A percentile compares a stretch with the other conserved stretches of the same genome.
phyloP scores from a whole-genome alignment of 2,888 invertebrate species.

The Athalia circularis region DNA sequence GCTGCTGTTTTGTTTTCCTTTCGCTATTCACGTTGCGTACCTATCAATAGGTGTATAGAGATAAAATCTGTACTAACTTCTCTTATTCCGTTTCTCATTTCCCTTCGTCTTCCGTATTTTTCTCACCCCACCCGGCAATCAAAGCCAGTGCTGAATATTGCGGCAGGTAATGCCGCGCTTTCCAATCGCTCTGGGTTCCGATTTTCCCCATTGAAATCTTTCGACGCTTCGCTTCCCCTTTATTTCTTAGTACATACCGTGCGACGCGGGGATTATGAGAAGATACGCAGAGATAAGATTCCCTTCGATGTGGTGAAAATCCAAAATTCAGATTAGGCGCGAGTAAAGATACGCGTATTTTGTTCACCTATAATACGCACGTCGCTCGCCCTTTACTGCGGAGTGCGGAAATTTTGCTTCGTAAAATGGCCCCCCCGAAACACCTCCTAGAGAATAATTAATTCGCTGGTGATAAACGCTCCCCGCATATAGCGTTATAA shows the following conservation, averaged over 20 bases:
- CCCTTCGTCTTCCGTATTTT: not conserved
- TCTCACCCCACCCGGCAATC: not conserved
- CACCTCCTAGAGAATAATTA: conserved; percentile 24
- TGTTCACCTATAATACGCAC: too few species aligned
- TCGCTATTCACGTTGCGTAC: not conserved
- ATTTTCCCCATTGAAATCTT: conserved; percentile 22
- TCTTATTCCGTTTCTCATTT: not conserved
- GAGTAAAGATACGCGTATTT: too few species aligned
- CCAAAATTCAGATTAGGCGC: too few species aligned
- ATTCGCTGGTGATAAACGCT: conserved; percentile 14
- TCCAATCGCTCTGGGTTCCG: not conserved
- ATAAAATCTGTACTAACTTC: not conserved
- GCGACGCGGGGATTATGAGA: too few species aligned
- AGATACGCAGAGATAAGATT: not conserved
- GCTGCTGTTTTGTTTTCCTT: conserved; percentile 7
- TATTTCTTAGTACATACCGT: not conserved
- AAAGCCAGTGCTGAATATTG: not conserved
- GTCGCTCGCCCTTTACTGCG: too few species aligned
- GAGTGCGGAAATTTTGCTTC: conserved; percentile 16
- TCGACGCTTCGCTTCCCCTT: not conserved
- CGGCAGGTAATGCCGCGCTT: conserved; percentile 18
- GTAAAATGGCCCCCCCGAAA: not conserved
- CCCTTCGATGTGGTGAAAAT: not conserved
- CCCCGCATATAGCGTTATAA: not conserved
- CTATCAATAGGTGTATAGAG: too few species aligned